phyloP scores from a whole-genome alignment of 2,888 invertebrate genomes.

The Ceraclea dissimilis region DNA sequence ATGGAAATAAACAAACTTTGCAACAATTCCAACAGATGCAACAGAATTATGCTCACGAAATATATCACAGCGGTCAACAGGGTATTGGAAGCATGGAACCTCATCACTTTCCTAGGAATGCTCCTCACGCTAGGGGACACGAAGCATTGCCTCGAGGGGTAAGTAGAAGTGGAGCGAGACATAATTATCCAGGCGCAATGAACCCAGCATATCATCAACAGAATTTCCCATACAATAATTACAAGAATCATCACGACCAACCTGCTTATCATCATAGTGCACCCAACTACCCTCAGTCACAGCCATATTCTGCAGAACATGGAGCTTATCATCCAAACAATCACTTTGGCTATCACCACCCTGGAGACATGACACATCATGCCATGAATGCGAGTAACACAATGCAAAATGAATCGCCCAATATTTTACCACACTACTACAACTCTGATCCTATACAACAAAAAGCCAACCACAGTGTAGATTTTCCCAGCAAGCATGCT shows the following conservation, averaged over 20 bases:
- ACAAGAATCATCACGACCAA: slow-evolving; percentile 48
- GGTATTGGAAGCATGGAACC: slow-evolving; percentile 30
- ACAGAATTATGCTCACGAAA: slow-evolving; percentile 31
- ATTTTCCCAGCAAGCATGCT: slow-evolving; percentile 44
- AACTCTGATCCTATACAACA: slow-evolving; percentile 38
- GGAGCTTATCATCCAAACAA: slow-evolving; percentile 28
- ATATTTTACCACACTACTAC: slow-evolving; percentile 36
- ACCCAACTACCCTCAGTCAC: slow-evolving; percentile 32
- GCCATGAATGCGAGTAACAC: slow-evolving; percentile 25
- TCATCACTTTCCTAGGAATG: slow-evolving; percentile 32
- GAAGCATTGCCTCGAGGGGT: slow-evolving; percentile 29
- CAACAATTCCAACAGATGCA: slow-evolving; percentile 33
- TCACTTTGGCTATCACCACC: slow-evolving; percentile 48
- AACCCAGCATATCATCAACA: slow-evolving; percentile 42
- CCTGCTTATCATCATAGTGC: slow-evolving; percentile 42
- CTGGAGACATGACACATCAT: slow-evolving; percentile 33
- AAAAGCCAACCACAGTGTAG: slow-evolving; percentile 43
- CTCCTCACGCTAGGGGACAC: slow-evolving; percentile 26
- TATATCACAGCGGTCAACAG: slow-evolving; percentile 39
- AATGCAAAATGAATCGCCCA: slow-evolving; percentile 41
- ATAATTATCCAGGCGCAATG: slow-evolving; percentile 37
- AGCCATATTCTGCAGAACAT: slow-evolving; percentile 26
- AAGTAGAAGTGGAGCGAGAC: slow-evolving; percentile 30
- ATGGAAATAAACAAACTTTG: slow-evolving; percentile 28
- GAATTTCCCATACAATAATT: slow-evolving; percentile 38